These are phyloP conservation scores for Scaptomyza polygonia DNA, from an alignment of 2,888 invertebrate species.

Conservation along the genomic window DNA sequence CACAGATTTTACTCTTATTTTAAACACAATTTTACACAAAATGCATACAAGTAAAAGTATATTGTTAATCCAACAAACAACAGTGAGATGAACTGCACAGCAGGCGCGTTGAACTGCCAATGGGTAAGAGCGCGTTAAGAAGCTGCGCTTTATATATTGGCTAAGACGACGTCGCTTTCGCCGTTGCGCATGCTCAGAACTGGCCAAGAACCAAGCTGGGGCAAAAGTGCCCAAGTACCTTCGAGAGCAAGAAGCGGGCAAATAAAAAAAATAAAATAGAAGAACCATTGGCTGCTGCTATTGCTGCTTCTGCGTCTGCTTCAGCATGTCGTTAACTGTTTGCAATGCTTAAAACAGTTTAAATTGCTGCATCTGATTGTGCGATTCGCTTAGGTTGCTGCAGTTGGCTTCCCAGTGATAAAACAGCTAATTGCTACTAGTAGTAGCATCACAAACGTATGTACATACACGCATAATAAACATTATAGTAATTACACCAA, in stretches of 20 bases:
- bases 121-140: constrained; percentile 57
- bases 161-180: constrained; percentile 35
- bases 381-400: constrained; percentile 31
- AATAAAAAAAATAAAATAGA: constrained; percentile 13
- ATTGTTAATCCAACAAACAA: constrained; percentile 9
- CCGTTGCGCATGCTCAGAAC: constrained; percentile 50
- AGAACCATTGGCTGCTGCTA: constrained; percentile 21
- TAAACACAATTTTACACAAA: constrained; percentile 4
- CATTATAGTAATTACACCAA: constrained; percentile 45
- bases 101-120: constrained; percentile 56
- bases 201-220: constrained; percentile 29
- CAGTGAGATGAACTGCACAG: constrained; percentile 27
- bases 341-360: constrained; percentile 45
- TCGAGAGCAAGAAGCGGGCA: not conserved
- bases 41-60: not conserved
- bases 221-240: constrained; percentile 11
- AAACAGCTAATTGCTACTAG: constrained; percentile 61
- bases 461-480: constrained; percentile 1
- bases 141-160: constrained; percentile 72
- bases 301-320: not conserved
- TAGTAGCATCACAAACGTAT: constrained; percentile 33
- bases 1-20: not conserved
- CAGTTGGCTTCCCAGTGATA: constrained; percentile 51
- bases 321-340: constrained; percentile 33
- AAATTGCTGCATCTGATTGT: constrained; percentile 19